A percentile compares a stretch with the other conserved stretches of the same genome.
These are phyloP conservation scores for Lepidurus arcticus DNA, from an alignment of 1,140 invertebrate species.

Conservation along the genomic window DNA sequence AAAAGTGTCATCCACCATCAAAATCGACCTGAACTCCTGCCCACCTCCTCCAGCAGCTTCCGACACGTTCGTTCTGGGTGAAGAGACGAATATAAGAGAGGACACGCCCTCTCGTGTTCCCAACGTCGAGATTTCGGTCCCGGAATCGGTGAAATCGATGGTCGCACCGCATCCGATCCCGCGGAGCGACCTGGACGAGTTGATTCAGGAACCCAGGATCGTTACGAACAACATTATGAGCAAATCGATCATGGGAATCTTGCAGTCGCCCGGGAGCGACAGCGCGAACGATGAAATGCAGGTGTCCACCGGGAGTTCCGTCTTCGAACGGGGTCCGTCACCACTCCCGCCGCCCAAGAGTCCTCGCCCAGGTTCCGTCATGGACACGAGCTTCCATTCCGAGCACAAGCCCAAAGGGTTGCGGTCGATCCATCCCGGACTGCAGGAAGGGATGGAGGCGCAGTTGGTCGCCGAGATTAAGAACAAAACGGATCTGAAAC, in stretches of 20 bases:
- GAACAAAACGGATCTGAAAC: conserved; percentile 55
- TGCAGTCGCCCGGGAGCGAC: conserved; percentile 26
- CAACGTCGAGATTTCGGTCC: no score
- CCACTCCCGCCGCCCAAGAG: background rate
- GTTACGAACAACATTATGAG: conserved; percentile 27
- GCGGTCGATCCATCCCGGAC: background rate
- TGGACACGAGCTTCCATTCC: background rate
- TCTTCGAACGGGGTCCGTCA: background rate
- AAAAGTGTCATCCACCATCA: conserved; percentile 36
- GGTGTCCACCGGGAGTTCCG: background rate
- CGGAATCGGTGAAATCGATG: background rate
- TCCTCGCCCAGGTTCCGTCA: background rate
- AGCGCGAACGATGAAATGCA: background rate
- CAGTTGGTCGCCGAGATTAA: conserved; percentile 76
- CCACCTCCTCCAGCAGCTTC: conserved; percentile 32
- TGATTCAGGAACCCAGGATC: background rate
- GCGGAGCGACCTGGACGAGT: background rate
- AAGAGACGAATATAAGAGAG: conserved; percentile 28
- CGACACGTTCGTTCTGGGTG: conserved; percentile 30
- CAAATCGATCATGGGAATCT: conserved; percentile 32
- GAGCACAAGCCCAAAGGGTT: conserved; percentile 1
- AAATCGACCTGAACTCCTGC: conserved; percentile 44
- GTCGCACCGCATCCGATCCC: background rate
- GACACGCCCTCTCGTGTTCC: background rate
- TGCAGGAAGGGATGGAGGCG: conserved; percentile 50